Evolutionary conservation across 1,140 invertebrate species (phyloP), one percentile per base, ranked within the genome.

Genomic region (Drosophila orosa): DNA sequence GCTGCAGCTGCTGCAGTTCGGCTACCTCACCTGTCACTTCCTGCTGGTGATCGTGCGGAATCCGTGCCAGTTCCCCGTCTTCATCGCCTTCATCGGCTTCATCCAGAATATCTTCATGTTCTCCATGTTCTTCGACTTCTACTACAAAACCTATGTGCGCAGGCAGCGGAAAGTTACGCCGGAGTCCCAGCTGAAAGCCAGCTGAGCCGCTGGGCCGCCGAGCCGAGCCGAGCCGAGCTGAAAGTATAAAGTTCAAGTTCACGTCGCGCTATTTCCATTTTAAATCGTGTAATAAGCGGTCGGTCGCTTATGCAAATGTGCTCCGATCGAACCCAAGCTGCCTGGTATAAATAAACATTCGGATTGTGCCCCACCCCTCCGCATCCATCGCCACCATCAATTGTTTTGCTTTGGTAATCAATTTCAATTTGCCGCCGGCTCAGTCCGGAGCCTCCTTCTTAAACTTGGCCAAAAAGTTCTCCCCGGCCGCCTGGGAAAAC

Each of bases 1-100:
- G 72, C 52, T 91, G 55, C 90, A 91, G 37, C 62, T 91, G 54
- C 9, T 75, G 4, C 90, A 91, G 57, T 91, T 91, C 24, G 90
- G 95, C 2, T 48, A 95, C 2, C 93, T 97, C 19, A 92, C 95
- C 3, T 79, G 95, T 22, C 96, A 97, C 25, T 91, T 91, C 54
- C 33, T 80, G 24, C 50, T 83, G 17, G 84, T 87, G 13, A 73
- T 91, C 7, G n/a, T 91, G 2, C 71, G 57, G 9, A 91, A 91
- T 50, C 67, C 79, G 0, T 91, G 90, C 42, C 63, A 77, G 22
- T 85, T 86, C 33, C 84, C 90, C 2, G 27, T 48, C 2, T 57
- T 90, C 19, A 67, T 91, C 3, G 65, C 81, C 0, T 77, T 90
- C 48, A 73, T 91, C 10, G 90, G 84, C 0, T 63, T 77, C 25